These are phyloP conservation scores for Galemys pyrenaicus DNA, from an alignment of 2,113 vertebrate genomes.

Conservation along the genomic window DNA sequence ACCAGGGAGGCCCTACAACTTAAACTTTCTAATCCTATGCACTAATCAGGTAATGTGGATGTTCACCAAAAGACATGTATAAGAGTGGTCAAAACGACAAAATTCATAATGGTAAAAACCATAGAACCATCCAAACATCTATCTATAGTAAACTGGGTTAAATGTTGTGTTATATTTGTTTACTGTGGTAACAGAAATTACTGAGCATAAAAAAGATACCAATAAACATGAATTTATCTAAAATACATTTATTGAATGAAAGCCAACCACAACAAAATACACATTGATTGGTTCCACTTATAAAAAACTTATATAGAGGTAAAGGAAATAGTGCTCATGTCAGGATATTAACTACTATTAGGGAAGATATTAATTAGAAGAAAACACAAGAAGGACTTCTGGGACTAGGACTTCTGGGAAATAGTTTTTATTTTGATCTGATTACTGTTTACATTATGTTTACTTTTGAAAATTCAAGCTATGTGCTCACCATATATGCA, in stretches of 20 bases:
- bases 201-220: not conserved
- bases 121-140: not conserved
- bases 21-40: not conserved
- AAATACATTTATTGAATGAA: not conserved
- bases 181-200: not conserved
- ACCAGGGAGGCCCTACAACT: too few relatives aligned
- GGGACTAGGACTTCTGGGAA: not conserved
- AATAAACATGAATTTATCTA: not conserved
- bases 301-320: not conserved
- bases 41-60: not conserved
- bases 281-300: not conserved
- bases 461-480: not conserved
- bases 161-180: not conserved
- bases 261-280: not conserved
- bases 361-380: not conserved
- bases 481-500: not conserved
- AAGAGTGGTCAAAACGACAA: not conserved
- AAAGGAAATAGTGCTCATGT: not conserved
- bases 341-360: not conserved
- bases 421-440: not conserved
- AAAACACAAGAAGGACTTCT: not conserved
- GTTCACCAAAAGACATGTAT: not conserved
- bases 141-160: not conserved
- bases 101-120: not conserved
- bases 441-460: not conserved